Evolutionary conservation across 2,888 invertebrate genomes (phyloP), one percentile per base, ranked within the genome.

Genomic region (Conistra vaccinii): DNA sequence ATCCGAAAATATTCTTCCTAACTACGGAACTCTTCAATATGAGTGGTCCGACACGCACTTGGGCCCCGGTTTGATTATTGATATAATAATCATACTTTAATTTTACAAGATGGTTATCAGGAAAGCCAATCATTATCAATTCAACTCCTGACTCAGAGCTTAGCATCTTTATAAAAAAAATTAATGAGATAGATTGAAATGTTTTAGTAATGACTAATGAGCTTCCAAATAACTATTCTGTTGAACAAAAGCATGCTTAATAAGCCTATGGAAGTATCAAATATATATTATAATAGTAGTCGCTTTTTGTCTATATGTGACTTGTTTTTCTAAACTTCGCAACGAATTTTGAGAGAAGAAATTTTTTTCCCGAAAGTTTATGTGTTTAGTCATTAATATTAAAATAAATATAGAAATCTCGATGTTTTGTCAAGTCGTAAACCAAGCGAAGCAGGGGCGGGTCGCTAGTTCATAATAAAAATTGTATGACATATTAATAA

Each of bases 201-300:
- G 17, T 58, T 39, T 48, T 26, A 39, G 10, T 35, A 17, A 62
- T 29, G 17, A 3, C n/a, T n/a, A n/a, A 9, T 23, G 32, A 48
- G 23, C 23, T 32, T 42, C 32, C 17, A 51, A 57, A 29, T 63
- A 53, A 42, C 9, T 20, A 26, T 23, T 61, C 26, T 66, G 7
- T 66, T 57, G 14, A 26, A 65, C 23, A 70, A 77, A 53, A 51
- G 32, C n/a, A 57, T 51, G 51, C 17, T 29, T 23, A 17, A 10
- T 23, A 23, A 62, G 7, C 26, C 4, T n/a, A 17, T 35, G 23
- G 48, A n/a, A 55, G 6, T 66, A 29, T 61, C 5, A 39, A 35
- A 35, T 35, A 35, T 20, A 48, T 51, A 23, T 12, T 53, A n/a
- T n/a, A 53, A 51, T n/a, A 10, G 9, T 51, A n/a, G 45, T 45